Base-by-base conservation (phyloP, 2,888 invertebrate species). In the Meliscaeva auricollis region DNA sequence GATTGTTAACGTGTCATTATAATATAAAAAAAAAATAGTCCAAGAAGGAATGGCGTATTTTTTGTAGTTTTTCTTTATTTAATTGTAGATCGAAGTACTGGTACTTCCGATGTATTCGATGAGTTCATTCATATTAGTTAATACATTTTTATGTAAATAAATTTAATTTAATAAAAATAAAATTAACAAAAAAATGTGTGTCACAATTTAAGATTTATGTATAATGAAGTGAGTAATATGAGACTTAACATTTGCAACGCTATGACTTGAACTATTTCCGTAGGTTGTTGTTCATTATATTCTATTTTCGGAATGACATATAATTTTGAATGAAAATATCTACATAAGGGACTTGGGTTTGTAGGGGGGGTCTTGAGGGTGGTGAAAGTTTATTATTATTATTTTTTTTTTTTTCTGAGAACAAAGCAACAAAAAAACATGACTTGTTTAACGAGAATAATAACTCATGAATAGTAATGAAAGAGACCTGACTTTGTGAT, bases 381-480 rank as follows among this genome's bases (percentile, higher is more conserved):
- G 11, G 6, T 20, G 13, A 17, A 38, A 20, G 35, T 58, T 22
- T 7, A 22, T 38, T n/a, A 9, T 38, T 58, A 38, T 13, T 11
- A 38, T 11, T 38, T 38, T 38, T 11, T 38, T 11, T 38, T 38
- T 38, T 38, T 38, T 13, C 11, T 58, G 13, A 11, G 8, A 54
- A 11, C 3, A 26, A 52, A 17, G 35, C 13, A 38, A 35, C 38
- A 38, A 38, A 58, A 20, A 30, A 30, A 9, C 54, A 15, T 30
- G 30, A 54, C 56, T 56, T n/a, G 32, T 58, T 58, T 38, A 13
- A 58, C 20, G 20, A 22, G 58, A 13, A 38, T 56, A 17, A 35
- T 13, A 50, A 9, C 48, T 38, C 38, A 9, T 38, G 38, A 38
- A 38, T 38, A n/a, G n/a, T n/a, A 38, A 38, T 38, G 38, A 3